Evolutionary conservation across 1,140 invertebrate species (phyloP).

Genomic region (Drosophila sp.): DNA sequence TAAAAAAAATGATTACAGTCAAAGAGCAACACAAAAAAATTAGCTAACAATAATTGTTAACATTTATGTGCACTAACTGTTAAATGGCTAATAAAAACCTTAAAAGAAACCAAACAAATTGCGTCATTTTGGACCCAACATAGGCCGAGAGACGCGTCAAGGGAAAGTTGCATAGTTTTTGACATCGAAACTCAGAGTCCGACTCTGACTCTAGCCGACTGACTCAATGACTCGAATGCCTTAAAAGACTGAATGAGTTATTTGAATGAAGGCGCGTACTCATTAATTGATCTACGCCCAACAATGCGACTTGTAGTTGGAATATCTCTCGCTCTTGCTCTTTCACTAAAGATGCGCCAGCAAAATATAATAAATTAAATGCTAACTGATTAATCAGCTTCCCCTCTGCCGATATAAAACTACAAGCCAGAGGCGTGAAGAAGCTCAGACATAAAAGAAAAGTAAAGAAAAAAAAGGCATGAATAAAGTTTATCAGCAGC

Average conservation of each 20-base stretch:
- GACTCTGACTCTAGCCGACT: slow-evolving; percentile 3
- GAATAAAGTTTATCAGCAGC: slow-evolving; percentile 25
- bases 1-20: slow-evolving; percentile 25
- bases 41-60: slow-evolving; percentile 76
- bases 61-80: slow-evolving; percentile 78
- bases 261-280: slow-evolving; percentile 48
- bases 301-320: slow-evolving; percentile 51
- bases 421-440: slow-evolving; percentile 21
- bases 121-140: slow-evolving; percentile 52
- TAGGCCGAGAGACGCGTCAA: slow-evolving; percentile 19
- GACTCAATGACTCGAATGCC: slow-evolving; percentile 24
- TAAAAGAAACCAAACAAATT: slow-evolving; percentile 50
- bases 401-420: background rate
- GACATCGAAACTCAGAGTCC: background rate
- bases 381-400: slow-evolving; percentile 55
- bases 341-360: slow-evolving; percentile 8
- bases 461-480: slow-evolving; percentile 14
- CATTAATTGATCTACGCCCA: slow-evolving; percentile 55
- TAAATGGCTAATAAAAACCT: slow-evolving; percentile 77
- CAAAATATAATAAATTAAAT: slow-evolving; percentile 18
- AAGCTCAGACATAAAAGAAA: slow-evolving; percentile 15
- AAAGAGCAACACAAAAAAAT: slow-evolving; percentile 52
- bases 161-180: slow-evolving; percentile 12
- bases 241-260: slow-evolving; percentile 34
- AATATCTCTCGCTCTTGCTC: background rate